phyloP scores from a whole-genome alignment of 2,113 vertebrate genomes.

The Colistium nudipinnis region DNA sequence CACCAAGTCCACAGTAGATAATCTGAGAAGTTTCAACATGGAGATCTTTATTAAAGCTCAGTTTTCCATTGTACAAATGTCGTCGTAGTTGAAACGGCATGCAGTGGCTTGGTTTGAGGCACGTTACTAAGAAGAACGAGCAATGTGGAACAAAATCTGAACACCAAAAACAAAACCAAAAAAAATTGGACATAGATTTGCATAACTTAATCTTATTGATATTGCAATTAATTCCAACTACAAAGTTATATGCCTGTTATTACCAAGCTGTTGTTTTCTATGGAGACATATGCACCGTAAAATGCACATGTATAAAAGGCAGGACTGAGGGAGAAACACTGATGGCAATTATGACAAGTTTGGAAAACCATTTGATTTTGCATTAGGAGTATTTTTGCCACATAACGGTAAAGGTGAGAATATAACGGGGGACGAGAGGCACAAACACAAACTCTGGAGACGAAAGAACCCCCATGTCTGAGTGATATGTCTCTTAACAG shows the following conservation, averaged over 20 bases:
- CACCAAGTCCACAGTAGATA: neutral
- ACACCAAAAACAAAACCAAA: constrained; percentile 27
- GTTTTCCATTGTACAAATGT: constrained; percentile 86
- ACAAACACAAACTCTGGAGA: constrained; percentile 69
- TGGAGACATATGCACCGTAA: constrained; percentile 62
- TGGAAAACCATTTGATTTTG: constrained; percentile 61
- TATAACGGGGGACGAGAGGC: constrained; percentile 57
- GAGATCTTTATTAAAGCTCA: constrained; percentile 88
- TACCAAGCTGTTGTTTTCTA: constrained; percentile 63
- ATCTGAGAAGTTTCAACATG: constrained; percentile 75
- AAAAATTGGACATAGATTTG: constrained; percentile 68
- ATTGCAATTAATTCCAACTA: constrained; percentile 79
- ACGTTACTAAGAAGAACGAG: constrained; percentile 81
- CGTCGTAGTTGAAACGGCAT: constrained; percentile 83
- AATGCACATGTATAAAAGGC: constrained; percentile 68
- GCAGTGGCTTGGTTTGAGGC: constrained; percentile 85
- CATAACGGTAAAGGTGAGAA: constrained; percentile 35
- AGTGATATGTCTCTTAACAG: constrained; percentile 36
- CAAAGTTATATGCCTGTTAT: constrained; percentile 62
- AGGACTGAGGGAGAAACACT: constrained; percentile 55
- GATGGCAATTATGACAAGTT: constrained; percentile 70
- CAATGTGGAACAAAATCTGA: constrained; percentile 63
- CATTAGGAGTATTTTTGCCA: constrained; percentile 52
- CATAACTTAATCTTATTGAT: constrained; percentile 83
- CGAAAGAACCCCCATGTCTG: constrained; percentile 46